A percentile compares a stretch with the other conserved stretches of the same genome.
Evolutionary conservation across 2,113 vertebrate genomes (phyloP).

Genomic region (Ranitomeya imitator): DNA sequence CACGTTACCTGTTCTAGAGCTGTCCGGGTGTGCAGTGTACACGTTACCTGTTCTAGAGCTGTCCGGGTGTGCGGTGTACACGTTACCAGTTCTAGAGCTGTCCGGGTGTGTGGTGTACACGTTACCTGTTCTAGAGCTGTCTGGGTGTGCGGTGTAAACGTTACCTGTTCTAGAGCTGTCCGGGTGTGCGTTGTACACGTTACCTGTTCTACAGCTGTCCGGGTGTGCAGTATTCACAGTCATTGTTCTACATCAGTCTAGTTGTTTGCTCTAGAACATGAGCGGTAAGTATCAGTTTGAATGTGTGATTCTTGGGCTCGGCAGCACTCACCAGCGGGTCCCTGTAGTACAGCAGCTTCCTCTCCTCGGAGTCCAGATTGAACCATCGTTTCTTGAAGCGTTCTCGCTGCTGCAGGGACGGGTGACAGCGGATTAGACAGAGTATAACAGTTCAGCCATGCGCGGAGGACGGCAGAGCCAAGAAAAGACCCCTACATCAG

Average conservation of each 20-base stretch:
- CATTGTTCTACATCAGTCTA: not conserved
- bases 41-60: no score
- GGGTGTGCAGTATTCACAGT: not conserved
- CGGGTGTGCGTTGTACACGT: not conserved
- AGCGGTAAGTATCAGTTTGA: no score
- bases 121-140: not conserved
- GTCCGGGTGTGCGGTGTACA: no score
- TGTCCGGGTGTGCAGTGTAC: not conserved
- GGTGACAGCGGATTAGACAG: not conserved
- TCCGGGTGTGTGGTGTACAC: not conserved
- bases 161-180: not conserved
- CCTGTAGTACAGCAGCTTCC: constrained; percentile 89
- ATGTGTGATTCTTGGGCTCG: not conserved
- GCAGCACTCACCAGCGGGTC: constrained; percentile 79
- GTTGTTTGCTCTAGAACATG: not conserved
- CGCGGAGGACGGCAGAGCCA: no score
- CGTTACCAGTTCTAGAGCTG: not conserved
- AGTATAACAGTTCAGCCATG: not conserved
- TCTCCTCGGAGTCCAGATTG: constrained; percentile 83
- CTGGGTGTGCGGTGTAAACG: not conserved
- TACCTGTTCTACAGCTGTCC: not conserved
- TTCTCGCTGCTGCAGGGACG: constrained; percentile 81
- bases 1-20: not conserved
- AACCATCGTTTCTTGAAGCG: constrained; percentile 91
- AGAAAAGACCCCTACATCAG: no score